Percentiles rank a stretch among this genome's conserved stretches.
These are phyloP conservation scores for Trogon surrucura DNA, from an alignment of 2,113 vertebrate genomes.

Conservation along the genomic window DNA sequence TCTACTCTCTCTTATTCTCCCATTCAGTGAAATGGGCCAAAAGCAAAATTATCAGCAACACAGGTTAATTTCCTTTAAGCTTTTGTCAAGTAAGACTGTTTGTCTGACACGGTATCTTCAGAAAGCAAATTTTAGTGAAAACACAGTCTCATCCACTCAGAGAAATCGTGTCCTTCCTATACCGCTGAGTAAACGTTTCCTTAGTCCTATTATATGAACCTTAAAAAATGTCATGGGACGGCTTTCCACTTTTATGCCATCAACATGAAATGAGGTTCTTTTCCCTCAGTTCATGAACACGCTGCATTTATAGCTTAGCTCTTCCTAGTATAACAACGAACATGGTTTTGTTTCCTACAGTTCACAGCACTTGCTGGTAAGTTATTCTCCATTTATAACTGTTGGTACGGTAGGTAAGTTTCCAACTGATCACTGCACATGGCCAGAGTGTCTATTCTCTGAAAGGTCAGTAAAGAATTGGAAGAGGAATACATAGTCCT, in stretches of 20 bases:
- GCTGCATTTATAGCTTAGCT: neutral
- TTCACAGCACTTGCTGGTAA: neutral
- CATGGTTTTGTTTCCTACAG: neutral
- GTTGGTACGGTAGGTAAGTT: neutral
- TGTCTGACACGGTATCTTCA: neutral
- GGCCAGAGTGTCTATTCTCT: neutral
- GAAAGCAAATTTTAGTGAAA: neutral
- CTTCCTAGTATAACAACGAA: neutral
- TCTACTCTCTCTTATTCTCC: neutral
- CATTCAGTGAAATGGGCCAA: neutral
- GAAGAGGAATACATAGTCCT: neutral
- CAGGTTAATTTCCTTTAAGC: neutral
- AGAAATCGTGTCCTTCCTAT: neutral
- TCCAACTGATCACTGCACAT: neutral
- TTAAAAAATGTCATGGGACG: conserved; percentile 11
- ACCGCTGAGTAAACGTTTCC: neutral
- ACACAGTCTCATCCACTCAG: neutral
- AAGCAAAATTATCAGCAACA: neutral
- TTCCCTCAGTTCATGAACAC: neutral
- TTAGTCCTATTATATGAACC: neutral
- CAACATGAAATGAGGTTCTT: neutral
- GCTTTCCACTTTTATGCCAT: neutral
- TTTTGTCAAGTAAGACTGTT: neutral
- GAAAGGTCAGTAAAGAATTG: neutral
- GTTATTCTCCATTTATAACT: neutral